Percentiles rank a stretch among this genome's conserved stretches.
Evolutionary conservation across 2,797 vertebrate genomes (phyloP).

Genomic region (Galagoides demidoff): DNA sequence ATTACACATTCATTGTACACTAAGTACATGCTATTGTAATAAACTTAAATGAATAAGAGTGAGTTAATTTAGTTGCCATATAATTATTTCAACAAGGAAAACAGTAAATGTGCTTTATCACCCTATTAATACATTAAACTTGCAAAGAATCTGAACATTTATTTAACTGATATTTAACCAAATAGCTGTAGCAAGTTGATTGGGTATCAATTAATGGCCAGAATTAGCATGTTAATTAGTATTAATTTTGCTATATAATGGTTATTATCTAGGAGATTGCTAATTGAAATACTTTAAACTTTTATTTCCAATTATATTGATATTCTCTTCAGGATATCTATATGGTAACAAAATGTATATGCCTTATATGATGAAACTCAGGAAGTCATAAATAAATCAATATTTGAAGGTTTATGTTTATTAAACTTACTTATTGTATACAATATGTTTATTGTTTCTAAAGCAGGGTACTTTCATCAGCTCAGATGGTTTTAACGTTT

Average conservation of each 20-base stretch:
- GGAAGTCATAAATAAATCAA: conserved; percentile 18
- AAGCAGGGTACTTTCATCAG: background rate
- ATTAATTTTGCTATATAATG: conserved; percentile 83
- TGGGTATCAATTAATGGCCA: conserved; percentile 84
- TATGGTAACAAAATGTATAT: conserved; percentile 59
- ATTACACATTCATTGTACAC: conserved; percentile 78
- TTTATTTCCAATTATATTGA: conserved; percentile 76
- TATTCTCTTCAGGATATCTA: conserved; percentile 70
- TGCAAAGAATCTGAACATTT: conserved; percentile 78
- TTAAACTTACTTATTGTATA: background rate
- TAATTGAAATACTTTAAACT: conserved; percentile 83
- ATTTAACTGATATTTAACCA: conserved; percentile 81
- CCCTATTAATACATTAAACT: conserved; percentile 81
- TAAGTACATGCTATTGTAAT: conserved; percentile 73
- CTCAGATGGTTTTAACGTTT: background rate
- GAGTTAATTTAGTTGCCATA: conserved; percentile 78
- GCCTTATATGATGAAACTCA: conserved; percentile 43
- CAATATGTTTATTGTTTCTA: background rate
- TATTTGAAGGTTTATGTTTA: conserved; percentile 39
- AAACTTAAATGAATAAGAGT: conserved; percentile 77
- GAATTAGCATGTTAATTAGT: conserved; percentile 85
- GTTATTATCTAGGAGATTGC: conserved; percentile 76
- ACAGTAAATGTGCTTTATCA: conserved; percentile 75
- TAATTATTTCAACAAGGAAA: conserved; percentile 78
- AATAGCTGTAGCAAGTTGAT: conserved; percentile 77